Percentiles rank a stretch among this genome's conserved stretches.
phyloP scores from a whole-genome alignment of 2,797 vertebrate species.

The Botia almorhae region DNA sequence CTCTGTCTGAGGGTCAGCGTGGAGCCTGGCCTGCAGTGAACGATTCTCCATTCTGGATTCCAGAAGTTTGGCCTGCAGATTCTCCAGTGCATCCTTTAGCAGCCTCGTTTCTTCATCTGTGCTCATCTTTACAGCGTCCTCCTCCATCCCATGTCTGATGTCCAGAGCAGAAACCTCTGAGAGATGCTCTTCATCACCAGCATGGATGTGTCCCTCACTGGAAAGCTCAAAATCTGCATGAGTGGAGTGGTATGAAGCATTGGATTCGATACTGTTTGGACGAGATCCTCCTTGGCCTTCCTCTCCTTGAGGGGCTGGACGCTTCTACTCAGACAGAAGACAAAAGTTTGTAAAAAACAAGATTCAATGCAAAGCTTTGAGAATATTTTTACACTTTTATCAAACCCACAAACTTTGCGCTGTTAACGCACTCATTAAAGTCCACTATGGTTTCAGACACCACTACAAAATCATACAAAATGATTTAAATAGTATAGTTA shows the following conservation, averaged over 20 bases:
- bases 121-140: constrained; percentile 49
- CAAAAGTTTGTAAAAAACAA: constrained; percentile 5
- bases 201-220: constrained; percentile 1
- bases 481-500: no score
- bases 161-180: constrained; percentile 60
- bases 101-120: constrained; percentile 76
- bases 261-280: constrained; percentile 81
- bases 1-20: constrained; percentile 63
- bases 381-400: no score
- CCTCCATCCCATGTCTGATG: constrained; percentile 44
- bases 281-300: constrained; percentile 74
- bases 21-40: constrained; percentile 79
- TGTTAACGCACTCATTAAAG: no score
- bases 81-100: constrained; percentile 81
- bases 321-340: constrained; percentile 67
- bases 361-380: not conserved
- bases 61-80: constrained; percentile 79
- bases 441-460: no score
- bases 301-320: constrained; percentile 67
- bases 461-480: no score
- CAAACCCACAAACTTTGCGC: no score
- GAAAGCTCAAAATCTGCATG: constrained; percentile 79
- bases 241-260: constrained; percentile 82
- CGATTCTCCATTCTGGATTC: constrained; percentile 82
- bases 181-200: constrained; percentile 58